A percentile compares a stretch with the other conserved stretches of the same genome.
Evolutionary conservation across 1,140 invertebrate genomes (phyloP).

Genomic region (Zaprionus camerounensis): DNA sequence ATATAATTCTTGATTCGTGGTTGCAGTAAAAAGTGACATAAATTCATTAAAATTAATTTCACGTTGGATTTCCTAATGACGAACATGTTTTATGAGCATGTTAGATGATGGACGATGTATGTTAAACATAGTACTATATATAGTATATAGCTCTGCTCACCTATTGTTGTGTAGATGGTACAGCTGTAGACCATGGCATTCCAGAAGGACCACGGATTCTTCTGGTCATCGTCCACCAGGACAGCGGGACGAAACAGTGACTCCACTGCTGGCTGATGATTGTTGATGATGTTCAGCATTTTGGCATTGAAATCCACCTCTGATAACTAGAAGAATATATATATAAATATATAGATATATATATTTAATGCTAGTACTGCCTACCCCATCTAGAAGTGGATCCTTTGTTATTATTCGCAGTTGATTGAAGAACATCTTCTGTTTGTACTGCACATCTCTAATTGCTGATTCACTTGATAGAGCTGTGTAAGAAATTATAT

Average conservation of each 20-base stretch:
- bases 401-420: slow-evolving; percentile 41
- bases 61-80: neutral
- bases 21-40: neutral
- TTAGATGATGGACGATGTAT: neutral
- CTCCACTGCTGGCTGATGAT: slow-evolving; percentile 52
- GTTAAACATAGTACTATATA: neutral
- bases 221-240: slow-evolving; percentile 24
- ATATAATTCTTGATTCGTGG: neutral
- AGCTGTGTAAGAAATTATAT: slow-evolving; percentile 18
- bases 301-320: slow-evolving; percentile 42
- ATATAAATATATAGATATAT: neutral
- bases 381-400: slow-evolving; percentile 38
- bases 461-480: slow-evolving; percentile 2
- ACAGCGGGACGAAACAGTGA: slow-evolving; percentile 51
- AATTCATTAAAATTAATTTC: slow-evolving; percentile 2
- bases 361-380: neutral
- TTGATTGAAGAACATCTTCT: slow-evolving; percentile 57
- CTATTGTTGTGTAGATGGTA: slow-evolving; percentile 97
- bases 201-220: slow-evolving; percentile 93
- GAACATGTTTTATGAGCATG: neutral
- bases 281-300: slow-evolving; percentile 51
- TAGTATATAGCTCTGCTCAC: slow-evolving; percentile 86
- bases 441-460: slow-evolving; percentile 38
- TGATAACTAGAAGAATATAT: slow-evolving; percentile 22
- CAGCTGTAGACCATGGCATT: slow-evolving; percentile 96